phyloP scores from a whole-genome alignment of 2,888 invertebrate species.

The Tipula unca region DNA sequence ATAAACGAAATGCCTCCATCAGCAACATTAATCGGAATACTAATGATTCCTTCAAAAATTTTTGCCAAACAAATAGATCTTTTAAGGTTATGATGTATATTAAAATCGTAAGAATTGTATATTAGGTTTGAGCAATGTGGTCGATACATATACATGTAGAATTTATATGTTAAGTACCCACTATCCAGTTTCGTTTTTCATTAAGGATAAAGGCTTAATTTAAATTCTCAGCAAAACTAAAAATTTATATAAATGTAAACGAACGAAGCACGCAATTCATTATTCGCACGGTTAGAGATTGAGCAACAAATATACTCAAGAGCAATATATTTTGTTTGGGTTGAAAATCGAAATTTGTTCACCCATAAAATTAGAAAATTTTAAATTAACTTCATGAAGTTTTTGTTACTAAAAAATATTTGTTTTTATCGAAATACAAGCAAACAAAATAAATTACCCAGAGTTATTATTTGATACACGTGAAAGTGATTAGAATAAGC shows the following conservation, averaged over 20 bases:
- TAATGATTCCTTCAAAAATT: no score
- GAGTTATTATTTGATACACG: neutral
- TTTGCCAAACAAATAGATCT: no score
- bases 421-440: no score
- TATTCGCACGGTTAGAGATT: neutral
- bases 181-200: no score
- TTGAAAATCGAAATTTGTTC: neutral
- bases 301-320: neutral
- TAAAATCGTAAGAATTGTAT: no score
- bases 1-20: no score
- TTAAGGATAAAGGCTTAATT: neutral
- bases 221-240: neutral
- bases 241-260: neutral
- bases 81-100: no score
- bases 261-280: neutral
- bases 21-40: no score
- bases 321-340: neutral
- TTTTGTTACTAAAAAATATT: neutral
- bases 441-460: no score
- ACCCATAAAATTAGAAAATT: neutral
- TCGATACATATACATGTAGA: no score
- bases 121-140: no score
- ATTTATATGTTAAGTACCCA: no score
- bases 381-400: neutral
- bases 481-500: neutral